Conservation (phyloP, 1,140 invertebrate genomes). For the Uloborus diversus region DNA sequence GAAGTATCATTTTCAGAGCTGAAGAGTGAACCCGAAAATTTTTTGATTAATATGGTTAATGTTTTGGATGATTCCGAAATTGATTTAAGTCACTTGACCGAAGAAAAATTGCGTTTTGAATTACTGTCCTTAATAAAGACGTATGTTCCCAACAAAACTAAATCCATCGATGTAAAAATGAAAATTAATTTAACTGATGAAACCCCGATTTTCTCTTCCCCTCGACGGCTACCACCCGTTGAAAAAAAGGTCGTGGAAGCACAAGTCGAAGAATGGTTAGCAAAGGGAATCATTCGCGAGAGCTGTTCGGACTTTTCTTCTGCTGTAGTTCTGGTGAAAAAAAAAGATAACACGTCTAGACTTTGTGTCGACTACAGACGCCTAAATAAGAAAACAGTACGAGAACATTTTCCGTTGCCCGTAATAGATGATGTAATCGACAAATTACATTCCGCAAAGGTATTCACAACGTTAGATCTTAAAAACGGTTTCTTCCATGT, state of each 20-base stretch:
- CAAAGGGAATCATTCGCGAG: neutral
- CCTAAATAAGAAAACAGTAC: neutral
- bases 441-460: neutral
- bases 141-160: no score
- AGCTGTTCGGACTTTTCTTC: slow-evolving; percentile 5
- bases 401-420: slow-evolving; percentile 6
- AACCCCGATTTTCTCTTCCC: neutral
- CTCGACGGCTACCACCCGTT: neutral
- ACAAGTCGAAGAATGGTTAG: slow-evolving; percentile 14
- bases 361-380: slow-evolving; percentile 4
- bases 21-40: no score
- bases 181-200: slow-evolving; percentile 28
- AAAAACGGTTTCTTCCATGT: slow-evolving; percentile 26
- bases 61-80: no score
- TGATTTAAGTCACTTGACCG: no score
- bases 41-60: no score
- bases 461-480: neutral
- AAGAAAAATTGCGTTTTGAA: no score
- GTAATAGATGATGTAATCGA: slow-evolving; percentile 1
- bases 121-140: no score
- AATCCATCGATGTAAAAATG: no score
- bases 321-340: neutral
- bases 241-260: slow-evolving; percentile 6
- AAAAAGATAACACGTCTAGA: neutral
- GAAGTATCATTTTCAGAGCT: no score